A percentile compares a stretch with the other conserved stretches of the same genome.
Conservation (phyloP, 2,113 vertebrate genomes). For the Bettongia penicillata region DNA sequence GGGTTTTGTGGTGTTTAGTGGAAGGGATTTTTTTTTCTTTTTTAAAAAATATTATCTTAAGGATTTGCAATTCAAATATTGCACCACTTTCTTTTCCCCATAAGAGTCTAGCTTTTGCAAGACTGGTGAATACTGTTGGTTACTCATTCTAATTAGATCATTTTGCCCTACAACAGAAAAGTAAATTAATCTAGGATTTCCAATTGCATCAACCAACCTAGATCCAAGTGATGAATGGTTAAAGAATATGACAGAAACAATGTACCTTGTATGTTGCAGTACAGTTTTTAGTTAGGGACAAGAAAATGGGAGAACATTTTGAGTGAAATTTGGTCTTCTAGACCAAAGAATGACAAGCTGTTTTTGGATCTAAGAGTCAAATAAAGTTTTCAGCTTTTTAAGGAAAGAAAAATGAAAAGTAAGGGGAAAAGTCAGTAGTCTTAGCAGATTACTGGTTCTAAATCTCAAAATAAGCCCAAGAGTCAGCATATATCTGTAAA, state of each 20-base stretch:
- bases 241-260: background rate
- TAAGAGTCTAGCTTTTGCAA: conserved; percentile 32
- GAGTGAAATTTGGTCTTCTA: background rate
- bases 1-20: background rate
- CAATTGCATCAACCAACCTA: background rate
- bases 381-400: background rate
- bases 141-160: conserved; percentile 27
- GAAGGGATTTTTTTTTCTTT: background rate
- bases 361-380: background rate
- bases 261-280: background rate
- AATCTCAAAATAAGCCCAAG: background rate
- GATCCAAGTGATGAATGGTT: background rate
- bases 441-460: background rate
- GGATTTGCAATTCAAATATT: conserved; percentile 15
- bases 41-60: conserved; percentile 12
- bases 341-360: background rate
- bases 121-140: background rate
- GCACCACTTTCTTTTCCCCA: background rate
- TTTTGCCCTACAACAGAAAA: background rate
- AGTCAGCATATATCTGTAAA: background rate
- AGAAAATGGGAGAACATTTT: background rate
- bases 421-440: background rate
- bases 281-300: background rate
- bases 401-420: background rate
- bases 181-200: conserved; percentile 28